Conservation (phyloP, 2,113 vertebrate species). For the Xenopus tropicalis region DNA sequence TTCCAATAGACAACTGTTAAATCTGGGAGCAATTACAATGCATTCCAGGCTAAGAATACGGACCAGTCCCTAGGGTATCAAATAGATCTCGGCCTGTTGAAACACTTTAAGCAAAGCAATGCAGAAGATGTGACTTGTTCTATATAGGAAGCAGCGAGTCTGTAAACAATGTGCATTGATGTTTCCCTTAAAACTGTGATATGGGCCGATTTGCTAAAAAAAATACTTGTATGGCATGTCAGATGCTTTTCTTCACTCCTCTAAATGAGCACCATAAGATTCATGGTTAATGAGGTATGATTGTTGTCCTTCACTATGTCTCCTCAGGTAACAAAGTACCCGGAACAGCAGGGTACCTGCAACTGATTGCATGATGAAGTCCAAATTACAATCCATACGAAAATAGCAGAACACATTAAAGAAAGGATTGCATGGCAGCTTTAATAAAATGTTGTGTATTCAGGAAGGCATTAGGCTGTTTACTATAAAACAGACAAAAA, state of each 20-base stretch:
- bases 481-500: conserved; percentile 10
- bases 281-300: conserved; percentile 63
- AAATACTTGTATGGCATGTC: background rate
- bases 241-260: conserved; percentile 14
- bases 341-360: background rate
- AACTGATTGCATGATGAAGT: background rate
- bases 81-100: background rate
- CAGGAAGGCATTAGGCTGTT: background rate
- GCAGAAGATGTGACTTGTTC: background rate
- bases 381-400: background rate
- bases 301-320: conserved; percentile 59
- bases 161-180: background rate
- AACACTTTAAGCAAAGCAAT: background rate
- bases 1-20: conserved; percentile 3
- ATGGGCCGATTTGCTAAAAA: too few species aligned
- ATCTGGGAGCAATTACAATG: conserved; percentile 4
- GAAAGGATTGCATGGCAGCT: conserved; percentile 4
- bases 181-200: background rate
- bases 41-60: background rate
- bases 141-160: background rate
- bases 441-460: background rate
- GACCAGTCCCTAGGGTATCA: background rate
- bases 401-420: background rate
- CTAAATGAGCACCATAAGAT: conserved; percentile 43
- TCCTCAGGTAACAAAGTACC: background rate